These are phyloP conservation scores for Caenorhabditis imperialis DNA, from an alignment of 2,888 invertebrate species.

Conservation along the genomic window DNA sequence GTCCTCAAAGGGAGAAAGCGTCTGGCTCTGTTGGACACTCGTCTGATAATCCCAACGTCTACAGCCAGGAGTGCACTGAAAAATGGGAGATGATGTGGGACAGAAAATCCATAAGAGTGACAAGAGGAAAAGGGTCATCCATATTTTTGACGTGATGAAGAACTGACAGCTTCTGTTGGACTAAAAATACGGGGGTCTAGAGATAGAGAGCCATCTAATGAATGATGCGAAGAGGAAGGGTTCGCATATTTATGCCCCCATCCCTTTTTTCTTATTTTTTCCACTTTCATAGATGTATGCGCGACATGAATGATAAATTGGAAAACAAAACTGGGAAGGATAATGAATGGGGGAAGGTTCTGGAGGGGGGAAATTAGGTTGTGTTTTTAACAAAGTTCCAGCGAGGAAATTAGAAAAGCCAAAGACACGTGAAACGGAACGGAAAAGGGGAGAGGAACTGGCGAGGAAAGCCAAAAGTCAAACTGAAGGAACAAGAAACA, in stretches of 20 bases:
- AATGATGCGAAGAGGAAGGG: slow-evolving; percentile 27
- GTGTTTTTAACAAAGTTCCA: not conserved
- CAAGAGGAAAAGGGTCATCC: slow-evolving; percentile 10
- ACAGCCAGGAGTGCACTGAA: slow-evolving; percentile 71
- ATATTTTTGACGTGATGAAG: slow-evolving; percentile 43
- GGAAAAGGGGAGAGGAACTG: slow-evolving; percentile 4
- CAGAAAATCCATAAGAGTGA: not conserved
- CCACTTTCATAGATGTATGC: not conserved
- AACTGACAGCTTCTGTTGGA: slow-evolving; percentile 28
- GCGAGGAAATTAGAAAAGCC: not conserved
- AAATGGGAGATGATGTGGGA: slow-evolving; percentile 24
- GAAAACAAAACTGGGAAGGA: not conserved
- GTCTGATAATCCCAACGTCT: slow-evolving; percentile 74
- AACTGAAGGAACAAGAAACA: not conserved
- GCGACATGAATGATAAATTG: too few relatives aligned
- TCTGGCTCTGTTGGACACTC: slow-evolving; percentile 67
- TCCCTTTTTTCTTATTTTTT: not conserved
- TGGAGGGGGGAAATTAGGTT: not conserved
- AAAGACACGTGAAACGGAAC: not conserved
- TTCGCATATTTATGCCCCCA: not conserved
- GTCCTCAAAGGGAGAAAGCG: slow-evolving; percentile 64
- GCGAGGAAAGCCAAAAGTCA: not conserved
- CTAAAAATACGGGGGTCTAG: slow-evolving; percentile 24
- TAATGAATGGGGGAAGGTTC: not conserved
- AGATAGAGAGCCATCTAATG: slow-evolving; percentile 24